These are phyloP conservation scores for Champsocephalus esox DNA, from an alignment of 2,797 vertebrate genomes.

Conservation along the genomic window DNA sequence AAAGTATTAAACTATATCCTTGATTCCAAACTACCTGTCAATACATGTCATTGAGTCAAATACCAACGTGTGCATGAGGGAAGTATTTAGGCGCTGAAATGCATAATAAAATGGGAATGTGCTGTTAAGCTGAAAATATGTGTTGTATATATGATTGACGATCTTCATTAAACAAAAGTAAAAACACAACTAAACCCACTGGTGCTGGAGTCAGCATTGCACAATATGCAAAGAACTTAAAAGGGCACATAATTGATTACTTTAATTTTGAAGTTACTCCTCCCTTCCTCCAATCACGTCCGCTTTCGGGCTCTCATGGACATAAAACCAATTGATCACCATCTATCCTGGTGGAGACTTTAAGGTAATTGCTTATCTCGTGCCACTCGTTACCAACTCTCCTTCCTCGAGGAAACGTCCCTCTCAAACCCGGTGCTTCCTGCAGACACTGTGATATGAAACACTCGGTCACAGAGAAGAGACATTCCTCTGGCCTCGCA, in stretches of 20 bases:
- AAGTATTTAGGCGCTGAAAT: neutral
- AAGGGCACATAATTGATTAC: slow-evolving; percentile 53
- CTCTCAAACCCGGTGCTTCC: slow-evolving; percentile 35
- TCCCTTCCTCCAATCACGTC: slow-evolving; percentile 16
- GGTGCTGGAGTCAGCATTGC: slow-evolving; percentile 23
- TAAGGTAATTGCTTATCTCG: slow-evolving; percentile 55
- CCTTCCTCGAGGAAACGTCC: slow-evolving; percentile 38
- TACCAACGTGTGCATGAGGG: neutral
- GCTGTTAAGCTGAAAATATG: slow-evolving; percentile 1
- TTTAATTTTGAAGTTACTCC: slow-evolving; percentile 61
- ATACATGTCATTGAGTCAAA: neutral
- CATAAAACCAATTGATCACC: slow-evolving; percentile 74
- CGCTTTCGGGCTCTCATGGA: slow-evolving; percentile 31
- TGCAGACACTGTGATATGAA: slow-evolving; percentile 73
- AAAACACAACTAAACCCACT: slow-evolving; percentile 7
- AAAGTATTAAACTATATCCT: too few relatives aligned
- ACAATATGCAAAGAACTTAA: slow-evolving; percentile 32
- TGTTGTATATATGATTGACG: slow-evolving; percentile 18
- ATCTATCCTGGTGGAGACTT: slow-evolving; percentile 53
- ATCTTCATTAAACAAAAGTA: slow-evolving; percentile 18
- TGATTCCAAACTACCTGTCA: too few relatives aligned
- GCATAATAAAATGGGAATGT: neutral
- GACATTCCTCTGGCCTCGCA: slow-evolving; percentile 63
- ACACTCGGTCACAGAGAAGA: slow-evolving; percentile 63
- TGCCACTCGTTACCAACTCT: slow-evolving; percentile 3